Percentiles rank a stretch among this genome's conserved stretches.
Conservation (phyloP, 2,113 vertebrate genomes). For the Lepisosteus oculatus region DNA sequence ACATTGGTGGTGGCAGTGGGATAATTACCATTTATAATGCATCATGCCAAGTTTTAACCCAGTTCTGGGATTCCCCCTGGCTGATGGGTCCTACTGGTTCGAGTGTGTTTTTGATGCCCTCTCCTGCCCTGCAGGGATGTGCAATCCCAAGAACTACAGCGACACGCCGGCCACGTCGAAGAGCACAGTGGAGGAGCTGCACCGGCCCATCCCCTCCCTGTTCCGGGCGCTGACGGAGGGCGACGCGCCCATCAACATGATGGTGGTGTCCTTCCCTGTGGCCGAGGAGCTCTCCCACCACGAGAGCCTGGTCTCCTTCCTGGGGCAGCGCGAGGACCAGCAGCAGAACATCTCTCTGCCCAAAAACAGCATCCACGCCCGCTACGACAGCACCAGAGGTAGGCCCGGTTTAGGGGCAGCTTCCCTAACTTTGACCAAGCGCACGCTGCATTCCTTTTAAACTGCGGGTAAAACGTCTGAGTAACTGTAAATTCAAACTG, state of each 20-base stretch:
- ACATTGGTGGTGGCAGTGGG: too few species aligned
- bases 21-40: too few species aligned
- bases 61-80: too few species aligned
- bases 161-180: constrained; percentile 95
- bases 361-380: constrained; percentile 83
- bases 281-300: constrained; percentile 92
- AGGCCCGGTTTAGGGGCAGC: constrained; percentile 20
- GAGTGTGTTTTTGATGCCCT: background rate
- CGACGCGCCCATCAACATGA: constrained; percentile 88
- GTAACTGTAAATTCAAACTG: too few species aligned
- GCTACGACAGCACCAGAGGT: constrained; percentile 87
- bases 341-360: constrained; percentile 88
- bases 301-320: constrained; percentile 90
- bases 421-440: too few species aligned
- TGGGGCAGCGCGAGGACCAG: constrained; percentile 85
- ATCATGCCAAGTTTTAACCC: too few species aligned
- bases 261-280: constrained; percentile 94
- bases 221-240: constrained; percentile 95
- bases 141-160: constrained; percentile 94
- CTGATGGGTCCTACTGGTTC: too few species aligned
- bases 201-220: constrained; percentile 92
- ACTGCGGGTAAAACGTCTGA: too few species aligned
- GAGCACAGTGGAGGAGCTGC: constrained; percentile 95
- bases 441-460: too few species aligned
- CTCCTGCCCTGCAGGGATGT: constrained; percentile 78